Base-by-base conservation (phyloP, 2,888 invertebrate genomes). In the Aporophyla lueneburgensis region DNA sequence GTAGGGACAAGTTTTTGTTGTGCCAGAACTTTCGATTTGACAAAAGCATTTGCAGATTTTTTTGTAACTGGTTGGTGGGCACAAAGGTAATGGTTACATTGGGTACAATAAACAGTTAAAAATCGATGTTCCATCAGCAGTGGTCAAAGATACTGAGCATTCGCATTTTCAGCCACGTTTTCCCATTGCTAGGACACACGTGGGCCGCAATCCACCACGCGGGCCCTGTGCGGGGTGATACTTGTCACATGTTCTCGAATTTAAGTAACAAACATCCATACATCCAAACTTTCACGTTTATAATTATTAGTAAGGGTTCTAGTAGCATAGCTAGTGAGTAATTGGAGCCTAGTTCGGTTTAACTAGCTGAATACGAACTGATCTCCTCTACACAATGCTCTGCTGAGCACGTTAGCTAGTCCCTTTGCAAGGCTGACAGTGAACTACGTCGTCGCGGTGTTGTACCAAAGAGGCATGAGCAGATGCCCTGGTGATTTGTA, bases 341-440 rank as follows among this genome's bases (percentile, higher is more conserved):
- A 77, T 77, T 77, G 40, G 82, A 81, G 77, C 82, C 72, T 67
- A 67, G 65, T 69, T 77, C 33, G 59, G 56, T 2, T 7, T 56
- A 69, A 58, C 59, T 65, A 21, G n/a, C 54, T 59, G 56, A 53
- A 58, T 66, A 61, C 65, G 53, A 69, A 69, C 61, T 21, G 59
- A 0, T 82, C 51, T 33, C 81, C 81, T 81, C 78, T 78, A 74
- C 78, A 82, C 54, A 24, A 51, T 74, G 72, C 61, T 77, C 71
- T 66, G 66, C 40, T 73, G 67, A 67, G 24, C 58, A n/a, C 12
- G 27, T 59, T 56, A 72, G 40, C 70, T 54, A 71, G 33, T 70
- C 82, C 78, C 78, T 81, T 81, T 71, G 24, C 78, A 81, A 81
- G 78, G 70, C 73, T 70, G 40, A 65, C 58, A 19, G 61, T 43